A percentile compares a stretch with the other conserved stretches of the same genome.
phyloP scores from a whole-genome alignment of 2,888 invertebrate species.

The Synanthedon vespiformis region DNA sequence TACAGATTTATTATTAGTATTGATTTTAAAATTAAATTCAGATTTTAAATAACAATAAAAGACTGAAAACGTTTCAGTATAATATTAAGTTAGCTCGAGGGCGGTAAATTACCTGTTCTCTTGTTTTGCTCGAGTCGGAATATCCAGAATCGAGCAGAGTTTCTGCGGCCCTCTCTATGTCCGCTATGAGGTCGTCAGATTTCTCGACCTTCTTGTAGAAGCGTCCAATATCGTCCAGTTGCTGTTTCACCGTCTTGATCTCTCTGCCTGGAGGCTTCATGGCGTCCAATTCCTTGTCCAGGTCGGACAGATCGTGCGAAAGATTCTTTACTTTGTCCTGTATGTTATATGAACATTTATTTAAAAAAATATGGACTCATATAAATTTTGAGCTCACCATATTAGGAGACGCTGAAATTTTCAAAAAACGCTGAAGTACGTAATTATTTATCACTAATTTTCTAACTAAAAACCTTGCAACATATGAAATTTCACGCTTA shows the following conservation, averaged over 20 bases:
- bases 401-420: too few relatives aligned
- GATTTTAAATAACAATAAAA: too few relatives aligned
- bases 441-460: too few relatives aligned
- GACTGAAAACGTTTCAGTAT: too few relatives aligned
- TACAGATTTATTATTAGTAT: too few relatives aligned
- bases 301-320: conserved; percentile 78
- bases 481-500: too few relatives aligned
- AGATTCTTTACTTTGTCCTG: conserved; percentile 85
- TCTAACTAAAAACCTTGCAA: too few relatives aligned
- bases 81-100: too few relatives aligned
- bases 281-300: conserved; percentile 86
- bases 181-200: conserved; percentile 74
- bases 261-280: conserved; percentile 92
- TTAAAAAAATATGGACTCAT: too few relatives aligned
- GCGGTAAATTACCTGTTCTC: conserved; percentile 73
- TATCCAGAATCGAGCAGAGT: conserved; percentile 86
- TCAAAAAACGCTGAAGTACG: too few relatives aligned
- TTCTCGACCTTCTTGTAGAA: conserved; percentile 77
- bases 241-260: conserved; percentile 83
- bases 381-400: too few relatives aligned
- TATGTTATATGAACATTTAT: conserved; percentile 6
- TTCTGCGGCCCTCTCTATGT: conserved; percentile 80
- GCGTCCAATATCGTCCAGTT: conserved; percentile 82
- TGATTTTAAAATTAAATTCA: too few relatives aligned
- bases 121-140: conserved; percentile 84